Evolutionary conservation across 2,888 invertebrate species (phyloP), one percentile per base, ranked within the genome.

Genomic region (Parthenolecanium corni): DNA sequence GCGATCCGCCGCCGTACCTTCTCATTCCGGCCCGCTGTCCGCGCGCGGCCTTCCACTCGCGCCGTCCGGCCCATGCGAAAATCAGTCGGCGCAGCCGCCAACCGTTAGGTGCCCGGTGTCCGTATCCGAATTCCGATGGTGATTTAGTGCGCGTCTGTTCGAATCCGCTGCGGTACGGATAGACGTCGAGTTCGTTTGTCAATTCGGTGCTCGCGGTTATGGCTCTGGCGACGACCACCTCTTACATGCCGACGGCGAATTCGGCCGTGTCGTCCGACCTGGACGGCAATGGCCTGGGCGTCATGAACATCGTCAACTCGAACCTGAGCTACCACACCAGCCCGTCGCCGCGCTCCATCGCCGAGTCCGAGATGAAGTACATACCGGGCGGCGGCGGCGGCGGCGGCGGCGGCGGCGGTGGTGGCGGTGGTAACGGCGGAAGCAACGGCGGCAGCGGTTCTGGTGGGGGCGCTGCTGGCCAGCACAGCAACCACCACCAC

Each of bases 331-430:
- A 89, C 74, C 85, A 85, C 75, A 78, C 79, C 66, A 84, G 83
- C 74, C 85, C 84, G 76, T 89, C 89, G 78, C 89, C 89, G 74
- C 82, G 89, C 73, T 86, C 85, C 71, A 89, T 86, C 72, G 81
- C 83, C 69, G 89, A 89, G 72, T 86, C 86, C 72, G 94, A 94
- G 77, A 91, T 94, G 91, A 94, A 94, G 78, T 94, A 94, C 76
- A 83, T 88, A 81, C 78, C 80, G 66, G 84, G 85, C 69, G 83
- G 84, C n/a, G n/a, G n/a, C n/a, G n/a, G n/a, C n/a, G n/a, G n/a
- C n/a, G n/a, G n/a, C n/a, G n/a, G n/a, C n/a, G n/a, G n/a, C n/a
- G n/a, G n/a, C n/a, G n/a, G n/a, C n/a, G n/a, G n/a, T n/a, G n/a
- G n/a, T n/a, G n/a, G n/a, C n/a, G n/a, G n/a, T n/a, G n/a, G n/a